phyloP scores from a whole-genome alignment of 23 tunicate genomes.

The Corella eumyota region DNA sequence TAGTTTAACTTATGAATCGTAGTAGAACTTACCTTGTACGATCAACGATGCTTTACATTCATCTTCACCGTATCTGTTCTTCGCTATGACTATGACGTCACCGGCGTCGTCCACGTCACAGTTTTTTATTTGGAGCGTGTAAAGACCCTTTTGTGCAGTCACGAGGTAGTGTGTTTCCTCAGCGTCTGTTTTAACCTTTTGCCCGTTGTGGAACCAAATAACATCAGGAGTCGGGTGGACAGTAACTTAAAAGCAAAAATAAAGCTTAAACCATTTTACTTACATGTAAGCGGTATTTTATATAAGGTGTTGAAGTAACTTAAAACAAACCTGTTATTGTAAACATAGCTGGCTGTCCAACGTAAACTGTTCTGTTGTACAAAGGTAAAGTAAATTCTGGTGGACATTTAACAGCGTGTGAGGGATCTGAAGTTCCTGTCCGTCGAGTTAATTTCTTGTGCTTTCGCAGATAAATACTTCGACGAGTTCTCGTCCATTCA shows the following conservation, averaged over 20 bases:
- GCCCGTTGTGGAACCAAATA: slow-evolving; percentile 60
- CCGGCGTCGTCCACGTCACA: slow-evolving; percentile 28
- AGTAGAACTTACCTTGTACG: slow-evolving; percentile 45
- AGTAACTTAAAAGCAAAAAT: slow-evolving; percentile 57
- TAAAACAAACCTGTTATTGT: slow-evolving; percentile 75
- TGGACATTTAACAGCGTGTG: slow-evolving; percentile 40
- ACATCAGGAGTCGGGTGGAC: slow-evolving; percentile 91
- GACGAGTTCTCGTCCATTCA: slow-evolving; percentile 72
- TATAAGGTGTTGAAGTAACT: no score
- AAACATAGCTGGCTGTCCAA: slow-evolving; percentile 64
- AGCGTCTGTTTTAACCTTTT: slow-evolving; percentile 12
- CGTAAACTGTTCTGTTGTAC: slow-evolving; percentile 77
- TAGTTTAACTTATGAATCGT: background rate
- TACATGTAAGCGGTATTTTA: no score
- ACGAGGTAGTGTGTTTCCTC: slow-evolving; percentile 28
- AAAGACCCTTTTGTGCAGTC: slow-evolving; percentile 37
- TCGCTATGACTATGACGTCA: slow-evolving; percentile 33
- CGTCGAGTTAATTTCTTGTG: slow-evolving; percentile 57
- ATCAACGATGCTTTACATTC: slow-evolving; percentile 30
- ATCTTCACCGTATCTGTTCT: slow-evolving; percentile 48
- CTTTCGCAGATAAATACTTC: slow-evolving; percentile 61
- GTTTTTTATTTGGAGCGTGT: slow-evolving; percentile 18
- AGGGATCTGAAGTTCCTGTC: slow-evolving; percentile 33
- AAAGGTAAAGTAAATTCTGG: slow-evolving; percentile 96
- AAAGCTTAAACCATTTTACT: no score